Percentiles rank a stretch among this genome's conserved stretches.
These are phyloP conservation scores for Lasius platythorax DNA, from an alignment of 2,888 invertebrate species.

Conservation along the genomic window DNA sequence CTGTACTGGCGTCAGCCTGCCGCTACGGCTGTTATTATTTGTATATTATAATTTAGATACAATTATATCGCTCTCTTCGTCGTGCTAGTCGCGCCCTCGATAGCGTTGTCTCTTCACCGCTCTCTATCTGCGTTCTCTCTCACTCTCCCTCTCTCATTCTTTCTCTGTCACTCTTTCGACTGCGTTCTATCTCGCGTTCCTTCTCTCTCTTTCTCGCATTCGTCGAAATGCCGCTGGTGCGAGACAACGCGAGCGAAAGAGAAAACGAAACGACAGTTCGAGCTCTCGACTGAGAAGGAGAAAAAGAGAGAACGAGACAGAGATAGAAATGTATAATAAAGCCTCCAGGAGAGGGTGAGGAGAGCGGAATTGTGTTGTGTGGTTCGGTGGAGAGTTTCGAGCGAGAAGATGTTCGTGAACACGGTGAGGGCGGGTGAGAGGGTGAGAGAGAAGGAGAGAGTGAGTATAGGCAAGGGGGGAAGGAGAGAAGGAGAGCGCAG, in stretches of 20 bases:
- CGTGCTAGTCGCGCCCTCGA: conserved; percentile 67
- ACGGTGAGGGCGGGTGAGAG: conserved; percentile 55
- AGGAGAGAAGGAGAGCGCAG: conserved; percentile 54
- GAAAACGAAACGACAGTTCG: conserved; percentile 38
- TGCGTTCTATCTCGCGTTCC: conserved; percentile 48
- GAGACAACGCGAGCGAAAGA: conserved; percentile 30
- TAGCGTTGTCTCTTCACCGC: conserved; percentile 44
- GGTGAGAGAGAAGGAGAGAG: conserved; percentile 40
- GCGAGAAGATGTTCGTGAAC: conserved; percentile 72
- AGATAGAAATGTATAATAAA: conserved; percentile 81
- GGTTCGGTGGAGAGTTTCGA: conserved; percentile 70
- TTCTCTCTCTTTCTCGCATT: conserved; percentile 29
- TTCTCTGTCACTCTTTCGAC: conserved; percentile 14
- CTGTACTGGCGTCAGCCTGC: conserved; percentile 85
- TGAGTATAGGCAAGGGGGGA: conserved; percentile 40
- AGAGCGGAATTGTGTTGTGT: conserved; percentile 71
- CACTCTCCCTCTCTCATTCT: conserved; percentile 30
- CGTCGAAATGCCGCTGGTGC: conserved; percentile 40
- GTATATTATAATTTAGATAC: conserved; percentile 86
- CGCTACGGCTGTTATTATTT: conserved; percentile 86
- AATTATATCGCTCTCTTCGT: conserved; percentile 84
- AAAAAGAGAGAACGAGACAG: conserved; percentile 44
- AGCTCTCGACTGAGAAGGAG: conserved; percentile 21
- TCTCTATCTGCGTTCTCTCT: conserved; percentile 44
- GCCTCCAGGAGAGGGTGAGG: conserved; percentile 77